Evolutionary conservation across 2,888 invertebrate species (phyloP).

Genomic region (Melinopterus prodromus): DNA sequence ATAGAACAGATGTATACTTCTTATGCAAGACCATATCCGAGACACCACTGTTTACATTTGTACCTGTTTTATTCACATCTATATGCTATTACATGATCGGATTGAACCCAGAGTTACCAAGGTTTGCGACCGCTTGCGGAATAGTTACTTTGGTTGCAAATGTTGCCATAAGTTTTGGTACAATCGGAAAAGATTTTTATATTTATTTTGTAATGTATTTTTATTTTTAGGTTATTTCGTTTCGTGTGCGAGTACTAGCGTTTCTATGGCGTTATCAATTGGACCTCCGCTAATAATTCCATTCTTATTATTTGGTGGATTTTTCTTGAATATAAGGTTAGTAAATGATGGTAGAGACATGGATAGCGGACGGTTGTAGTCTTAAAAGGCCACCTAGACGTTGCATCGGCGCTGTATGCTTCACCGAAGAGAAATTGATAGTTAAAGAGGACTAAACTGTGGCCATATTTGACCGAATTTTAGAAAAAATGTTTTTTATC

Average conservation of each 20-base stretch:
- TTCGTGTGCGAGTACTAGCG: constrained; percentile 83
- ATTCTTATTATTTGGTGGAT: constrained; percentile 93
- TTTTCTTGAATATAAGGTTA: constrained; percentile 90
- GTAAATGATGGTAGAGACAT: constrained; percentile 42
- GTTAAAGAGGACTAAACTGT: too few relatives aligned
- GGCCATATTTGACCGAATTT: too few relatives aligned
- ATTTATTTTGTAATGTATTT: neutral
- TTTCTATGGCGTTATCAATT: constrained; percentile 88
- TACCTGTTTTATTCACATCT: constrained; percentile 83
- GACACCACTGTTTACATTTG: constrained; percentile 82
- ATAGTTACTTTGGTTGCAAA: constrained; percentile 86
- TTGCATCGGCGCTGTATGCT: too few relatives aligned
- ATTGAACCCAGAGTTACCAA: constrained; percentile 71
- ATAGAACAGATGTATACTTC: constrained; percentile 90
- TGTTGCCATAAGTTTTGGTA: constrained; percentile 88
- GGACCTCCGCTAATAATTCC: constrained; percentile 94
- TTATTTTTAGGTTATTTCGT: constrained; percentile 82
- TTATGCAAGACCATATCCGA: constrained; percentile 91
- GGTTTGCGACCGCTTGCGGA: constrained; percentile 78
- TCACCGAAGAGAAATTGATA: too few relatives aligned
- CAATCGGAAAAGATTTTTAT: constrained; percentile 46
- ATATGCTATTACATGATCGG: constrained; percentile 92
- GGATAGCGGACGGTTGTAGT: too few relatives aligned
- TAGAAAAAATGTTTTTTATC: too few relatives aligned
- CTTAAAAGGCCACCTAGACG: too few relatives aligned